These are phyloP conservation scores for Peromyscus maniculatus DNA, from an alignment of 2,113 vertebrate species.

Conservation along the genomic window DNA sequence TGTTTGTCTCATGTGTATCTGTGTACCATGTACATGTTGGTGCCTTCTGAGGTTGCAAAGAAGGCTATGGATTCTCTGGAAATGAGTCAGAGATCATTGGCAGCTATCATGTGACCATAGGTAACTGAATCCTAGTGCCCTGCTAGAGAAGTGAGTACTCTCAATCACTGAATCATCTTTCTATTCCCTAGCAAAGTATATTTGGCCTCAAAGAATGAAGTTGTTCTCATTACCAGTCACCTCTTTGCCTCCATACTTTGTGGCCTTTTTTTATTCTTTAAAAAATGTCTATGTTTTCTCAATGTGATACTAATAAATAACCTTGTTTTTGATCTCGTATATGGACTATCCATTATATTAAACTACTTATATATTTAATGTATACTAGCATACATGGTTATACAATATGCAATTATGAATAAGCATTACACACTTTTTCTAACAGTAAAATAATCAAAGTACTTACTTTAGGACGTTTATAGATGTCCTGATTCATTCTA, in stretches of 20 bases:
- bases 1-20: not conserved
- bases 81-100: not conserved
- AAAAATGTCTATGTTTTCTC: not conserved
- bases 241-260: not conserved
- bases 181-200: not conserved
- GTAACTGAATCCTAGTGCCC: not conserved
- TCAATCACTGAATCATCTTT: not conserved
- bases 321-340: not conserved
- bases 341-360: not conserved
- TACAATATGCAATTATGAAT: not conserved
- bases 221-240: not conserved
- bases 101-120: not conserved
- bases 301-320: not conserved
- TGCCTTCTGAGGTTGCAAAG: not conserved
- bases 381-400: not conserved
- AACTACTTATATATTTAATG: not conserved
- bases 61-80: not conserved
- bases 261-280: not conserved
- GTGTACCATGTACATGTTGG: not conserved
- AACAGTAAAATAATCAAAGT: not conserved
- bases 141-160: not conserved
- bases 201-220: not conserved
- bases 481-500: too few relatives aligned
- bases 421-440: not conserved
- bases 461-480: not conserved